A percentile compares a stretch with the other conserved stretches of the same genome.
These are phyloP conservation scores for Saccostrea cuccullata DNA, from an alignment of 1,140 invertebrate genomes.

Conservation along the genomic window DNA sequence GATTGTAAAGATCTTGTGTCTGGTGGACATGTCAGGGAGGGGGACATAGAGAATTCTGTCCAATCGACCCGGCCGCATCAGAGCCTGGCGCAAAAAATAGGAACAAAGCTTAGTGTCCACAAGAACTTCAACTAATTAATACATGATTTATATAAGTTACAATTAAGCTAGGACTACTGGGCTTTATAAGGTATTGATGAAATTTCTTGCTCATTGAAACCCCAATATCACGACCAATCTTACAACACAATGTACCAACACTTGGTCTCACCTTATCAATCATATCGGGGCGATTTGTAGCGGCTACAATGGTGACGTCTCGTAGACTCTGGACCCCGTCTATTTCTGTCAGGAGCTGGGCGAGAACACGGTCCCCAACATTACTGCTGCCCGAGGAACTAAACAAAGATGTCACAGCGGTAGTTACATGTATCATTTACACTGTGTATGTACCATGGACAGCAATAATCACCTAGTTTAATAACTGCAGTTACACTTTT, in stretches of 20 bases:
- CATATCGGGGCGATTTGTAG: slow-evolving; percentile 95
- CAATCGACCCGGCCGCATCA: slow-evolving; percentile 92
- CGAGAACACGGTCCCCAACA: slow-evolving; percentile 98
- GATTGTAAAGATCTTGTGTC: slow-evolving; percentile 85
- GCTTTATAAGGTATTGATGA: no score
- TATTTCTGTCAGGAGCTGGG: slow-evolving; percentile 98
- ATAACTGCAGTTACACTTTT: no score
- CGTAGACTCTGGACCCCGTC: slow-evolving; percentile 99
- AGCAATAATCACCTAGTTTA: not conserved
- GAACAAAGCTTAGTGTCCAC: no score
- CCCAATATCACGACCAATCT: no score
- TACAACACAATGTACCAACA: not conserved
- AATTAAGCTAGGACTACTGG: no score
- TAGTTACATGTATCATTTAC: not conserved
- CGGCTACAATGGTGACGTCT: slow-evolving; percentile 97
- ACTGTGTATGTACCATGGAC: not conserved
- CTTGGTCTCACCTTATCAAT: slow-evolving; percentile 86
- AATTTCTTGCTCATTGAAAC: no score
- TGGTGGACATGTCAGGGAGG: slow-evolving; percentile 86
- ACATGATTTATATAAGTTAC: no score
- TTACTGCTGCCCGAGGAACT: slow-evolving; percentile 80
- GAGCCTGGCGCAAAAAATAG: slow-evolving; percentile 81
- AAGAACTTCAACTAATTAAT: no score
- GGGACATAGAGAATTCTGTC: slow-evolving; percentile 93
- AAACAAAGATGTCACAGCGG: not conserved